Evolutionary conservation across 1,140 invertebrate genomes (phyloP).

Genomic region (Monomorium pharaonis): DNA sequence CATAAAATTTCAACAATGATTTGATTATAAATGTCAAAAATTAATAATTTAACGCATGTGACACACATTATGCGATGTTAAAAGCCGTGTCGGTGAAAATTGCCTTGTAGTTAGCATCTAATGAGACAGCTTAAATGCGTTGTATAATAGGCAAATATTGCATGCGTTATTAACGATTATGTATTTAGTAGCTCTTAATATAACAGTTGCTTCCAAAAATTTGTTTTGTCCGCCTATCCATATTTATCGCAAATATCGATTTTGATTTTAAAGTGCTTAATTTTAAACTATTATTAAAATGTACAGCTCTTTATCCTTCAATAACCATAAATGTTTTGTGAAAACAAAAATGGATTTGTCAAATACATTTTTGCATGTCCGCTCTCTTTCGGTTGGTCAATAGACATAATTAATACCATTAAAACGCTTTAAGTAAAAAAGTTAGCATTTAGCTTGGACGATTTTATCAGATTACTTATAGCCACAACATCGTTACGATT

Average conservation of each 20-base stretch:
- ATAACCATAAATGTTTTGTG: neutral
- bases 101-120: slow-evolving; percentile 5
- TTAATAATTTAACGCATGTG: slow-evolving; percentile 9
- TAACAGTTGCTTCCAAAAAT: neutral
- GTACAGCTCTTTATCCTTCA: neutral
- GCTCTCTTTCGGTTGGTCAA: neutral
- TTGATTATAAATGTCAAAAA: neutral
- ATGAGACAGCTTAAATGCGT: neutral
- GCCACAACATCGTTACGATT: slow-evolving; percentile 2
- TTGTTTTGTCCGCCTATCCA: neutral
- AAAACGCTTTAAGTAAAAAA: slow-evolving; percentile 23
- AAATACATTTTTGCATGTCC: neutral
- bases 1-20: neutral
- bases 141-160: slow-evolving; percentile 15
- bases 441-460: slow-evolving; percentile 22
- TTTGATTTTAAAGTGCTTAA: neutral
- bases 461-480: neutral
- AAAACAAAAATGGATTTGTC: neutral
- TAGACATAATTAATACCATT: neutral
- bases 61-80: neutral
- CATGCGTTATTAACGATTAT: neutral
- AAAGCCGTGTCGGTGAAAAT: slow-evolving; percentile 12
- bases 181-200: neutral
- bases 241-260: neutral
- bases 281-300: neutral